These are phyloP conservation scores for Pherbina coryleti DNA, from an alignment of 2,888 invertebrate genomes.

Conservation along the genomic window DNA sequence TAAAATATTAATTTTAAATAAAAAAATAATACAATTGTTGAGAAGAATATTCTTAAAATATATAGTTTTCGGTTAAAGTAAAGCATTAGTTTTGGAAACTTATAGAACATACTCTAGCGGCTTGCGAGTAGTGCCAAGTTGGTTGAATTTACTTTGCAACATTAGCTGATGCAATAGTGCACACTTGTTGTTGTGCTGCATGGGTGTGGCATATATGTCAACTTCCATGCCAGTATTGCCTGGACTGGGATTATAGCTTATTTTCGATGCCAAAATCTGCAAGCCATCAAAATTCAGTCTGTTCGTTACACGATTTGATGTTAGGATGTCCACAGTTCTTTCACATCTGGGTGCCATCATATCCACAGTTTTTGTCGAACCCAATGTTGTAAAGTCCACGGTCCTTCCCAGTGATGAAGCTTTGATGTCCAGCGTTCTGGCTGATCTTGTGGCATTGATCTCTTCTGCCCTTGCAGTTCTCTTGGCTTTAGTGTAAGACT, in stretches of 20 bases:
- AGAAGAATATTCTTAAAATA: too few species aligned
- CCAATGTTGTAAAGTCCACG: neutral
- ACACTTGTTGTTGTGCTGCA: neutral
- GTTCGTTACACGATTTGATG: neutral
- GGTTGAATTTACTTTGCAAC: slow-evolving; percentile 8
- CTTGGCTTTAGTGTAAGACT: too few species aligned
- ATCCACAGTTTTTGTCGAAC: neutral
- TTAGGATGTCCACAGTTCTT: slow-evolving; percentile 4
- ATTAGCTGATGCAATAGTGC: slow-evolving; percentile 7
- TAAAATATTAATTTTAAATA: too few species aligned
- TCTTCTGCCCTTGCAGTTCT: too few species aligned
- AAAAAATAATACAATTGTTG: too few species aligned
- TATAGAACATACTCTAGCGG: neutral
- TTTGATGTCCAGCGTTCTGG: neutral
- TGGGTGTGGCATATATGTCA: slow-evolving; percentile 34
- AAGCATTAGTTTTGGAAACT: too few species aligned
- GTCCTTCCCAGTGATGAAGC: neutral
- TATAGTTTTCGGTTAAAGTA: too few species aligned
- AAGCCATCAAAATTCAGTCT: slow-evolving; percentile 13
- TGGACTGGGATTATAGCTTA: neutral
- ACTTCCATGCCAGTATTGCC: neutral
- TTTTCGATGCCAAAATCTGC: slow-evolving; percentile 7
- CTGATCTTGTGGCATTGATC: neutral
- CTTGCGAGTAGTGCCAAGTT: slow-evolving; percentile 16
- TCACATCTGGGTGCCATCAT: neutral